Evolutionary conservation across 2,797 vertebrate genomes (phyloP).

Genomic region (Labeo calbasu): DNA sequence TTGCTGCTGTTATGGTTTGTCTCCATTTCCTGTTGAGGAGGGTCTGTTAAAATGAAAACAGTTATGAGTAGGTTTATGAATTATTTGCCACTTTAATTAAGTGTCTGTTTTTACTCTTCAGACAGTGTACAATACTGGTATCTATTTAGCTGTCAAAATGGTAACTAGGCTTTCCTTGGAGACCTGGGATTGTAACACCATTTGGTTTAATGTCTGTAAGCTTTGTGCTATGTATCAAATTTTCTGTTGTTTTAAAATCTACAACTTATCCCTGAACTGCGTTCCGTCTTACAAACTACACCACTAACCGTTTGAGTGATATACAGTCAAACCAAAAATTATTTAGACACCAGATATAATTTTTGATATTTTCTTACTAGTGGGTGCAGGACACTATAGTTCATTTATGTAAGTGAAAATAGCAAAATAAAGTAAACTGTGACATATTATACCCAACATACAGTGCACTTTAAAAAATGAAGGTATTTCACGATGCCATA

Average conservation of each 20-base stretch:
- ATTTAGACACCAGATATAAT: too few relatives aligned
- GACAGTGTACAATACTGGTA: neutral
- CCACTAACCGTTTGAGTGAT: neutral
- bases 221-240: neutral
- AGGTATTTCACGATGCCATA: too few relatives aligned
- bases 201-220: neutral
- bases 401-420: too few relatives aligned
- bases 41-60: constrained; percentile 76
- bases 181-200: neutral
- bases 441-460: too few relatives aligned
- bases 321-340: too few relatives aligned
- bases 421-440: too few relatives aligned
- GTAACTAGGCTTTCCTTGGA: neutral
- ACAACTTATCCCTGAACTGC: neutral
- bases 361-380: too few relatives aligned
- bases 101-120: constrained; percentile 2
- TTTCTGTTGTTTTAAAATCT: neutral
- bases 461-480: too few relatives aligned
- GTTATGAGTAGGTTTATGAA: constrained; percentile 62
- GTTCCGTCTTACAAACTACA: neutral
- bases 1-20: constrained; percentile 88
- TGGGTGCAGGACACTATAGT: too few relatives aligned
- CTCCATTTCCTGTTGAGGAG: constrained; percentile 93
- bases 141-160: neutral
- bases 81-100: constrained; percentile 40